Conservation (phyloP, 2,888 invertebrate species). For the Brenthis daphne region DNA sequence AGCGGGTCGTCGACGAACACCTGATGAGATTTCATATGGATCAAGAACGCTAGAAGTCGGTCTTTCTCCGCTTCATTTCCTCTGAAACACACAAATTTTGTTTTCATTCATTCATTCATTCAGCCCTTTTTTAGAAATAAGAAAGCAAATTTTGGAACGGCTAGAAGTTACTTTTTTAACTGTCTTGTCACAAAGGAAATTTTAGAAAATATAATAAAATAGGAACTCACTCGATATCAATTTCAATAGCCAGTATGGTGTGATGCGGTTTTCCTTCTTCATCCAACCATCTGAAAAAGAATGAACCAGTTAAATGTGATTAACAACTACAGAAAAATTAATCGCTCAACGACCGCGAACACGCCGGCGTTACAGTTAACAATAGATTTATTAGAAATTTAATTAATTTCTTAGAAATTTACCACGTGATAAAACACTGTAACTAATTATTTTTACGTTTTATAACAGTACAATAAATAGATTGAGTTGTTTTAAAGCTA, state of each 20-base stretch:
- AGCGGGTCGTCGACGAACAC: slow-evolving; percentile 51
- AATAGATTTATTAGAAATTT: no score
- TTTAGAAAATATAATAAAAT: background rate
- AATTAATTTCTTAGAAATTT: no score
- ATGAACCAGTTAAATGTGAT: background rate
- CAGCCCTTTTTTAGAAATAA: background rate
- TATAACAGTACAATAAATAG: no score
- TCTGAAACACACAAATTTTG: slow-evolving; percentile 39
- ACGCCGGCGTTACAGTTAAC: no score
- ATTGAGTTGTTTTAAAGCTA: no score
- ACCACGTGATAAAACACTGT: no score
- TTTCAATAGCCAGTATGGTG: slow-evolving; percentile 68
- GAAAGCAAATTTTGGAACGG: background rate
- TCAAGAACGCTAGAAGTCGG: slow-evolving; percentile 64
- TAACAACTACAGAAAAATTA: background rate
- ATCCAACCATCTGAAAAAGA: slow-evolving; percentile 65
- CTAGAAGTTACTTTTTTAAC: no score
- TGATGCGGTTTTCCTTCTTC: slow-evolving; percentile 71
- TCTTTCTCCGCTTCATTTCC: slow-evolving; percentile 61
- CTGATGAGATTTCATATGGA: slow-evolving; percentile 60
- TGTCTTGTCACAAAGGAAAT: no score
- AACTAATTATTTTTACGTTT: no score
- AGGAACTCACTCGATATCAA: slow-evolving; percentile 66
- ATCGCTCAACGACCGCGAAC: no score
- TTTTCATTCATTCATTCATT: no score